phyloP scores from a whole-genome alignment of 2,113 vertebrate genomes.

The Tautogolabrus adspersus region DNA sequence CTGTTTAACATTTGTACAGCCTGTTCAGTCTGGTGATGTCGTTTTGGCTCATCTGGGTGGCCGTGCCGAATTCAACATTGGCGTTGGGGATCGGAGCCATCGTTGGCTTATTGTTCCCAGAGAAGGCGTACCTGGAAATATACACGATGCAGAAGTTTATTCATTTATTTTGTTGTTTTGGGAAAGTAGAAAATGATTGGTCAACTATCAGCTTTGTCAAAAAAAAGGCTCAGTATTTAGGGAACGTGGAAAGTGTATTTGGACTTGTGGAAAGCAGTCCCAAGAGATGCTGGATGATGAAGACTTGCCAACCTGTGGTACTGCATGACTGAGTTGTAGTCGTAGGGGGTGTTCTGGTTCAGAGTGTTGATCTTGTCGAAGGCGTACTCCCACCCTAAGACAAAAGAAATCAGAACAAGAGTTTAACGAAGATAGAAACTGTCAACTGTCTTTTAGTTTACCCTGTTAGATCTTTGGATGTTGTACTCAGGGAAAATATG shows the following conservation, averaged over 20 bases:
- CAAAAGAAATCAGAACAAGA: not conserved
- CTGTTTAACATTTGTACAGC: constrained; percentile 67
- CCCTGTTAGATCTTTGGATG: no score
- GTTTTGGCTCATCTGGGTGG: constrained; percentile 68
- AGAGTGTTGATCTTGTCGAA: constrained; percentile 74
- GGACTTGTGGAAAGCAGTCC: no score
- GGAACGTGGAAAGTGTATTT: no score
- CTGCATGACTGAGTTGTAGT: constrained; percentile 83
- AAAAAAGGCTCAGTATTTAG: no score
- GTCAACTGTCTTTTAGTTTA: no score
- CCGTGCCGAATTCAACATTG: constrained; percentile 65
- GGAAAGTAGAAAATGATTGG: no score
- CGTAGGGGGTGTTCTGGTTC: constrained; percentile 75
- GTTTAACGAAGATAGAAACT: no score
- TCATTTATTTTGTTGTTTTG: not conserved
- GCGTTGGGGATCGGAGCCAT: constrained; percentile 72
- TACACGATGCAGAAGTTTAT: not conserved
- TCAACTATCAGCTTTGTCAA: no score
- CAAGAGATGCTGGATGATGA: not conserved
- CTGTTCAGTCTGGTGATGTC: constrained; percentile 74
- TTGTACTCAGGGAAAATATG: no score
- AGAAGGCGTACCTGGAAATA: constrained; percentile 73
- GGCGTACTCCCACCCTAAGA: constrained; percentile 68
- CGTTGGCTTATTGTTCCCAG: constrained; percentile 72
- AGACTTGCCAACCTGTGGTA: constrained; percentile 67